phyloP scores from a whole-genome alignment of 2,797 vertebrate species.

The Thalassophryne amazonica region DNA sequence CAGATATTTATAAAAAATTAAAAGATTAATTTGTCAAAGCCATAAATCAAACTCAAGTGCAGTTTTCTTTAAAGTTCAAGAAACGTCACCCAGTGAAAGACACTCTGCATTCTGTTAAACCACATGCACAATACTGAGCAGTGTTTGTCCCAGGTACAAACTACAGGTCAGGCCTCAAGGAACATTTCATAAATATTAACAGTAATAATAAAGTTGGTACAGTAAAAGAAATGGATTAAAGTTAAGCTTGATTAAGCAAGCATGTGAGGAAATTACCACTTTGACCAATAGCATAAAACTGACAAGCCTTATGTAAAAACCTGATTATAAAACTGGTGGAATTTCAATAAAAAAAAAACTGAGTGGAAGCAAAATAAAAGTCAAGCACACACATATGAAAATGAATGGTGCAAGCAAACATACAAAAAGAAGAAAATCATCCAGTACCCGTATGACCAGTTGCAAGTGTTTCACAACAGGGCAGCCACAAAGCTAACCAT shows the following conservation, averaged over 20 bases:
- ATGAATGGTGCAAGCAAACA: neutral
- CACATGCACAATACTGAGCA: conserved; percentile 28
- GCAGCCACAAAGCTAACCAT: neutral
- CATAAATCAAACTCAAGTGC: neutral
- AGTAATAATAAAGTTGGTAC: neutral
- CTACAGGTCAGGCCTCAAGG: neutral
- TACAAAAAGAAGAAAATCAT: neutral
- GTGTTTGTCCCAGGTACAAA: conserved; percentile 25
- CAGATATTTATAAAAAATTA: no score
- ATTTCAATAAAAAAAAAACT: neutral
- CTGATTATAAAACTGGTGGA: conserved; percentile 21
- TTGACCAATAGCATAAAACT: no score
- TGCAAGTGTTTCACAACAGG: neutral
- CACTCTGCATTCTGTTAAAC: conserved; percentile 20
- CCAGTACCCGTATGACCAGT: neutral
- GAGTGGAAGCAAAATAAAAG: neutral
- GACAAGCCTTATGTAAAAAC: conserved; percentile 15
- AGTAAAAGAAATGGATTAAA: neutral
- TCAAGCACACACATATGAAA: neutral
- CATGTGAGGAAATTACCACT: no score
- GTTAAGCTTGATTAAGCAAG: no score
- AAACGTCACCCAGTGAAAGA: neutral
- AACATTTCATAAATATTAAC: neutral
- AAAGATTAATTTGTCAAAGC: no score
- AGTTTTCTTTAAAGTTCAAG: conserved; percentile 5